phyloP scores from a whole-genome alignment of 2,888 invertebrate species.

The Chironomus riparius region DNA sequence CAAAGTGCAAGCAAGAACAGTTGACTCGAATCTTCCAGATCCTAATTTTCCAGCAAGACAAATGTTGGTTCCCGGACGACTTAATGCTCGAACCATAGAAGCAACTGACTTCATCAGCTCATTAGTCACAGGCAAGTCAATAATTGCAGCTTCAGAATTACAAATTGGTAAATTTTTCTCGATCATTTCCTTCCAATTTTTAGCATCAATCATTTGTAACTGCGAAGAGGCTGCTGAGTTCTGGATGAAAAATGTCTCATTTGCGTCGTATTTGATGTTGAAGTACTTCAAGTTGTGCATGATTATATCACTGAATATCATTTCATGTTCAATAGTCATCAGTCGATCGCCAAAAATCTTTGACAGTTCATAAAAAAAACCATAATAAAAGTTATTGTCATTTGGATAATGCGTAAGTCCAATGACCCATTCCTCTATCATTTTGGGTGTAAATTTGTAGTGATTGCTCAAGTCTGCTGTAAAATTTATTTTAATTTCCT shows the following conservation, averaged over 20 bases:
- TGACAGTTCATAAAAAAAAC: conserved; percentile 18
- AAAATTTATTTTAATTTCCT: conserved; percentile 31
- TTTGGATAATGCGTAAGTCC: conserved; percentile 37
- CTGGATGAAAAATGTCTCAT: conserved; percentile 25
- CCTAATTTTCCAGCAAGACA: conserved; percentile 63
- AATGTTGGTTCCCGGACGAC: conserved; percentile 44
- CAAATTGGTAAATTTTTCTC: conserved; percentile 26
- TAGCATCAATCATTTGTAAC: conserved; percentile 17
- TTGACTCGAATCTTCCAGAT: conserved; percentile 68
- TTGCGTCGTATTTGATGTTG: not conserved
- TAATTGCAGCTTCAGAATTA: conserved; percentile 51
- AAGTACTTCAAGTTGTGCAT: conserved; percentile 6
- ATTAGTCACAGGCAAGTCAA: conserved; percentile 54
- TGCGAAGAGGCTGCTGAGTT: conserved; percentile 17
- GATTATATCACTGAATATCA: conserved; percentile 9
- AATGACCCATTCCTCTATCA: conserved; percentile 38
- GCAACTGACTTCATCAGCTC: conserved; percentile 59
- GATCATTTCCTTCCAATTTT: conserved; percentile 11
- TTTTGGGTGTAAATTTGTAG: conserved; percentile 42
- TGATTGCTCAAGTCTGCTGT: conserved; percentile 34
- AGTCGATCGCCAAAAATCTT: conserved; percentile 23
- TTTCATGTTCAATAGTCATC: conserved; percentile 7
- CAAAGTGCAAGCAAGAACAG: conserved; percentile 62
- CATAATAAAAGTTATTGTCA: conserved; percentile 36
- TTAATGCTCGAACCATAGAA: conserved; percentile 53